Conservation (phyloP, 1,140 invertebrate genomes). For the Zaprionus ghesquierei region DNA sequence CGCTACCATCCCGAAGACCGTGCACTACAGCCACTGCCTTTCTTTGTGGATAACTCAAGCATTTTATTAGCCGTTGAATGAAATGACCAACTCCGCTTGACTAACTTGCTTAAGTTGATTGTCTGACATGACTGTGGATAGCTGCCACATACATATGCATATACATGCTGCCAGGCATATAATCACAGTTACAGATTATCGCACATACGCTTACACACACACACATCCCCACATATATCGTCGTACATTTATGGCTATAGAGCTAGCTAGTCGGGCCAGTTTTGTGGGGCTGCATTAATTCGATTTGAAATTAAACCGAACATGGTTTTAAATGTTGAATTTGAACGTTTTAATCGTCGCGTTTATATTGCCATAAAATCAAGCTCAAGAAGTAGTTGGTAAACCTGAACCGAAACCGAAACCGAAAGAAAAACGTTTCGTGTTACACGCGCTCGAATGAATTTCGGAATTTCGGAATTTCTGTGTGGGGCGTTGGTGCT, state of each 20-base stretch:
- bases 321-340: slow-evolving; percentile 80
- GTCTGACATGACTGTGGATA: slow-evolving; percentile 76
- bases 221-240: too few species aligned
- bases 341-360: slow-evolving; percentile 79
- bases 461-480: not conserved
- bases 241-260: slow-evolving; percentile 32
- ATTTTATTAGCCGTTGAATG: slow-evolving; percentile 80
- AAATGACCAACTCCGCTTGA: slow-evolving; percentile 79
- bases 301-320: slow-evolving; percentile 76
- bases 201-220: slow-evolving; percentile 6
- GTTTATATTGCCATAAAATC: slow-evolving; percentile 78
- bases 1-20: not conserved
- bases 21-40: slow-evolving; percentile 25
- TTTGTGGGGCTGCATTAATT: slow-evolving; percentile 62
- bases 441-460: slow-evolving; percentile 63
- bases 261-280: slow-evolving; percentile 50
- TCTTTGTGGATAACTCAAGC: slow-evolving; percentile 75
- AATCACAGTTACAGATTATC: slow-evolving; percentile 22
- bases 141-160: slow-evolving; percentile 23
- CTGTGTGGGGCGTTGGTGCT: slow-evolving; percentile 3
- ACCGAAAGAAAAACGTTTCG: slow-evolving; percentile 48
- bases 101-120: slow-evolving; percentile 80
- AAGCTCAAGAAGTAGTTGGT: slow-evolving; percentile 52
- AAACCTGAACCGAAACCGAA: slow-evolving; percentile 4
- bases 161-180: slow-evolving; percentile 22